Evolutionary conservation across 2,113 vertebrate species (phyloP), one percentile per base, ranked within the genome.

Genomic region (Peromyscus maniculatus): DNA sequence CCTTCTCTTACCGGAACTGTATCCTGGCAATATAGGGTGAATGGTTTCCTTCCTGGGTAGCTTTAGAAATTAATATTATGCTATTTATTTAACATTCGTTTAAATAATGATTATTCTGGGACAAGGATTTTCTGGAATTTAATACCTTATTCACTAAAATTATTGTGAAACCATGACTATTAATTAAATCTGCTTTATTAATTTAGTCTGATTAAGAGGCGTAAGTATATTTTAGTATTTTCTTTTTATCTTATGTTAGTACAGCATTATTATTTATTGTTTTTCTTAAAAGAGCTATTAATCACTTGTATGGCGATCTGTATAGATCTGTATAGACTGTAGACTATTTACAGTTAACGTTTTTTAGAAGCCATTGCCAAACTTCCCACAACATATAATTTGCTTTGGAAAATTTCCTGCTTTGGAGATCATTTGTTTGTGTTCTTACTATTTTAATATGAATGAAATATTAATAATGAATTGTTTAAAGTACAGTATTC

Each of bases 381-480:
- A 92, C 31, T 79, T 96, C 26, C 57, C 26, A 67, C 72, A 94
- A 46, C 55, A 39, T 92, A 39, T 11, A 90, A 24, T 97, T 90
- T 97, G 39, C 75, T 59, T 94, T 92, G 96, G 91, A 96, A 97
- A 97, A 94, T 91, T 91, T 97, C n/a, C 64, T 96, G 66, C n/a
- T 49, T 86, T 94, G 43, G 55, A 7, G 89, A 86, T 93, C 79
- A 92, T 71, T 93, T 96, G 19, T 94, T 97, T 92, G 62, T 97
- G 90, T 89, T 91, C 72, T 93, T 96, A 26, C 90, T 95, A 91
- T 97, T 98, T 75, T 95, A 97, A 97, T 96, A 92, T 92, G 79
- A 93, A 74, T 96, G 88, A 94, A 97, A 96, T 98, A 96, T 95
- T 97, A 97, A 97, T 97, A 97, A 90, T 90, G 96, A 97, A 96